phyloP scores from a whole-genome alignment of 2,797 vertebrate genomes.

The Myotis findleyi region DNA sequence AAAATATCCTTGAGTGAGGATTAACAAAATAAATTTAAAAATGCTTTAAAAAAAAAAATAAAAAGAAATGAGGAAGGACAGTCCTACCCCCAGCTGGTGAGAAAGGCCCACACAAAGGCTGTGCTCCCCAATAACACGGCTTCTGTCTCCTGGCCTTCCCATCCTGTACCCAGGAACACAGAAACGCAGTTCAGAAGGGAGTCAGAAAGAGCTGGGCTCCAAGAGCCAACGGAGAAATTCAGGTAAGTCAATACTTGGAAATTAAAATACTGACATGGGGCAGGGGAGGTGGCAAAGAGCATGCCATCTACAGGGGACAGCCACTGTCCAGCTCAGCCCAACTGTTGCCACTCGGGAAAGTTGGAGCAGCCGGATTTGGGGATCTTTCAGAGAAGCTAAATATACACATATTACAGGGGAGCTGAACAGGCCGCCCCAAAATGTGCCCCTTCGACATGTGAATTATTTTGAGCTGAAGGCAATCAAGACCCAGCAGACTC shows the following conservation, averaged over 20 bases:
- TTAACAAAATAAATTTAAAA: no score
- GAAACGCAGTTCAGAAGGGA: neutral
- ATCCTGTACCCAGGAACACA: neutral
- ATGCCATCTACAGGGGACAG: neutral
- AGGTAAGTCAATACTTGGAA: neutral
- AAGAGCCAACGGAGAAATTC: neutral
- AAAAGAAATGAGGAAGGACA: neutral
- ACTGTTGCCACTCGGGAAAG: neutral
- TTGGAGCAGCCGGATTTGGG: neutral
- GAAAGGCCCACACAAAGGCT: neutral
- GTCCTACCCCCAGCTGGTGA: rapidly evolving
- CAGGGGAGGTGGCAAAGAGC: neutral
- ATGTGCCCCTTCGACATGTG: neutral
- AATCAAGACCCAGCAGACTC: neutral
- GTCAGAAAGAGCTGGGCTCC: neutral
- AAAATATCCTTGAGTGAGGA: no score
- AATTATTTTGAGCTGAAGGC: neutral
- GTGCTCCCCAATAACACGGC: rapidly evolving
- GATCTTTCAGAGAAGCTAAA: neutral
- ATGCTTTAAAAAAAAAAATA: no score
- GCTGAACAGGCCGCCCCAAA: neutral
- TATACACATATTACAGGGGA: no score
- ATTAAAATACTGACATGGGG: neutral
- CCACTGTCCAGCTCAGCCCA: neutral
- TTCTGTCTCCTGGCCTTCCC: rapidly evolving